Percentiles rank a stretch among this genome's conserved stretches.
phyloP scores from a whole-genome alignment of 2,113 vertebrate species.

The Camarhynchus parvulus region DNA sequence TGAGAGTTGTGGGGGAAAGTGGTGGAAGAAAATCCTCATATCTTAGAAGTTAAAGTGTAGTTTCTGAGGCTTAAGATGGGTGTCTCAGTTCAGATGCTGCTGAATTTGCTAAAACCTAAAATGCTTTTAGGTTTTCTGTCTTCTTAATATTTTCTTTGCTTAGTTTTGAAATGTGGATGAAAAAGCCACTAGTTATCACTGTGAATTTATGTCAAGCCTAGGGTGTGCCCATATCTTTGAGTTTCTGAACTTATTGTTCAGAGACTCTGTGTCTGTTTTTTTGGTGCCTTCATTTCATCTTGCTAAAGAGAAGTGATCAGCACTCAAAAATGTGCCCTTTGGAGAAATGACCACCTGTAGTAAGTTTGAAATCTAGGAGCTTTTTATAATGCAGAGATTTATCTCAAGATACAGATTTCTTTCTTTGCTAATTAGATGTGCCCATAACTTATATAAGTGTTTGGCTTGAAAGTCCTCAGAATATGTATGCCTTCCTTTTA shows the following conservation, averaged over 20 bases:
- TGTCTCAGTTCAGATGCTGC: not conserved
- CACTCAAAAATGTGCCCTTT: not conserved
- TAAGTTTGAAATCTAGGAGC: not conserved
- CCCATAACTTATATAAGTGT: not conserved
- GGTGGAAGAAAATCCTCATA: not conserved
- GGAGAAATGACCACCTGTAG: not conserved
- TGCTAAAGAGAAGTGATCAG: not conserved
- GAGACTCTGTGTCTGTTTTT: not conserved
- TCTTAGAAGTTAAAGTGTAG: not conserved
- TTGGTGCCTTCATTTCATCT: not conserved
- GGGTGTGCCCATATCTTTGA: not conserved
- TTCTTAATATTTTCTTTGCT: not conserved
- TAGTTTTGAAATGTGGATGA: not conserved
- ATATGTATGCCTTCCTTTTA: accelerated
- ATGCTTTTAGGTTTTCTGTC: not conserved
- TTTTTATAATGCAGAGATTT: not conserved
- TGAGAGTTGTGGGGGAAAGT: not conserved
- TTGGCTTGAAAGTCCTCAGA: not conserved
- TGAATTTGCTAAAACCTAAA: not conserved
- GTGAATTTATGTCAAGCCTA: not conserved
- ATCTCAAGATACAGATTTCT: not conserved
- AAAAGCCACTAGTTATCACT: not conserved
- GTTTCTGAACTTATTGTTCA: not conserved
- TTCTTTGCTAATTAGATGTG: not conserved
- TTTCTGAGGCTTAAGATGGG: not conserved